Percentiles rank a stretch among this genome's conserved stretches.
These are phyloP conservation scores for Sapayoa aenigma DNA, from an alignment of 2,113 vertebrate genomes.

Conservation along the genomic window DNA sequence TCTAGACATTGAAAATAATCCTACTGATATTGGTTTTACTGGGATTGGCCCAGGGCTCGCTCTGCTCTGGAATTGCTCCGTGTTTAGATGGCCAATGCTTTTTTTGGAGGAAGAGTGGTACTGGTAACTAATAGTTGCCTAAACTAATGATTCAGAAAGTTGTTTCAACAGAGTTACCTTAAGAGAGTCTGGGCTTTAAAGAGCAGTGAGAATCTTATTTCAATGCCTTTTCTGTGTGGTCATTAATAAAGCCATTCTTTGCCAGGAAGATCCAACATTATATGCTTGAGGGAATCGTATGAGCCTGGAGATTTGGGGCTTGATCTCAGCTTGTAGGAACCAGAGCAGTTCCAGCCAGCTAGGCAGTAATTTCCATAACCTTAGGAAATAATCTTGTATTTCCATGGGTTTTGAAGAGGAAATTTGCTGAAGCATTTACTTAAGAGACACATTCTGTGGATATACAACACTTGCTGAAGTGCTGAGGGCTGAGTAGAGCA, in stretches of 20 bases:
- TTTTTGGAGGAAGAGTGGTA: background rate
- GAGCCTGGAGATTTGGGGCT: background rate
- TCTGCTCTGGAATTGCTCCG: background rate
- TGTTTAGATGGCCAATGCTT: background rate
- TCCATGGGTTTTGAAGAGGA: background rate
- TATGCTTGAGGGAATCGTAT: background rate
- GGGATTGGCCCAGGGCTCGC: background rate
- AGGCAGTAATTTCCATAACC: background rate
- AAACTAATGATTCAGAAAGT: slow-evolving; percentile 6
- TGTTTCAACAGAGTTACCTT: background rate
- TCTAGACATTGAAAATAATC: background rate
- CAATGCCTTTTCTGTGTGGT: background rate
- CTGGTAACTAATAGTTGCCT: background rate
- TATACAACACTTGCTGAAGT: background rate
- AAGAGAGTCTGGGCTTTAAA: background rate
- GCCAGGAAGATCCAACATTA: background rate
- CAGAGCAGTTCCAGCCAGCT: background rate
- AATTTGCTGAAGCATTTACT: slow-evolving; percentile 1
- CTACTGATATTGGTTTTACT: background rate
- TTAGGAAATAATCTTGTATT: background rate
- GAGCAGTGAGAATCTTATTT: background rate
- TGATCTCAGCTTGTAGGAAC: background rate
- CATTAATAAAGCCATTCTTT: background rate
- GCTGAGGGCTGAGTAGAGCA: background rate
- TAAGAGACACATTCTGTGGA: background rate